Conservation (phyloP, 2,113 vertebrate species). For the Stegastes partitus region DNA sequence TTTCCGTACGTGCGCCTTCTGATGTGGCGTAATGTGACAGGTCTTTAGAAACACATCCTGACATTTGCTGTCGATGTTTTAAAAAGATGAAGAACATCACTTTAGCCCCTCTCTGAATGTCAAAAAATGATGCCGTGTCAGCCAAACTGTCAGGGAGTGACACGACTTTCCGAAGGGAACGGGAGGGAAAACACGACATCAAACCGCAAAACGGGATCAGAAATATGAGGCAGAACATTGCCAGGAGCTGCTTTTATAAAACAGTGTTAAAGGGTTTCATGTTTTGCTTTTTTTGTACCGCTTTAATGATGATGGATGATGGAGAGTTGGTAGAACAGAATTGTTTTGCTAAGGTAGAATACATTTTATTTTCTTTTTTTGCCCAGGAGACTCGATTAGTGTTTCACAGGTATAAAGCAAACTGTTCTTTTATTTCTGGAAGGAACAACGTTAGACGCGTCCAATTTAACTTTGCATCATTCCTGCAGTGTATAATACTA, state of each 20-base stretch:
- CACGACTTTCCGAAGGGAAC: background rate
- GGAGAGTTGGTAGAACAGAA: constrained; percentile 3
- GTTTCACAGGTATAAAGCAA: background rate
- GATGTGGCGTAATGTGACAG: constrained; percentile 11
- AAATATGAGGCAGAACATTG: background rate
- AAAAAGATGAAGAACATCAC: constrained; percentile 19
- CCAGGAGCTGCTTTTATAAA: constrained; percentile 17
- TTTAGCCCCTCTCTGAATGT: constrained; percentile 28
- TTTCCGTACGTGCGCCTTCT: constrained; percentile 3
- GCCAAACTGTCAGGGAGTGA: constrained; percentile 7
- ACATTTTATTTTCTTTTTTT: constrained; percentile 1
- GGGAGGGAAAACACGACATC: constrained; percentile 10
- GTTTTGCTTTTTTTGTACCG: background rate
- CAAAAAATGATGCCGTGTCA: constrained; percentile 7
- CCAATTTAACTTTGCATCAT: background rate
- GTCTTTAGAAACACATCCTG: background rate
- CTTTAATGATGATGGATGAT: constrained; percentile 60
- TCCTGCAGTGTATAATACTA: background rate
- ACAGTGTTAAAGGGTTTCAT: background rate
- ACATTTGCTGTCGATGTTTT: constrained; percentile 19
- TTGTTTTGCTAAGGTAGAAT: constrained; percentile 26
- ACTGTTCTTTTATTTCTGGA: constrained; percentile 19
- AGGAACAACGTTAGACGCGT: background rate
- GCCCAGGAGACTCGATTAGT: constrained; percentile 3
- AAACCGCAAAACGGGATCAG: constrained; percentile 21